phyloP scores from a whole-genome alignment of 92 coral and sea anemone genomes.

The Palythoa heliodiscus region DNA sequence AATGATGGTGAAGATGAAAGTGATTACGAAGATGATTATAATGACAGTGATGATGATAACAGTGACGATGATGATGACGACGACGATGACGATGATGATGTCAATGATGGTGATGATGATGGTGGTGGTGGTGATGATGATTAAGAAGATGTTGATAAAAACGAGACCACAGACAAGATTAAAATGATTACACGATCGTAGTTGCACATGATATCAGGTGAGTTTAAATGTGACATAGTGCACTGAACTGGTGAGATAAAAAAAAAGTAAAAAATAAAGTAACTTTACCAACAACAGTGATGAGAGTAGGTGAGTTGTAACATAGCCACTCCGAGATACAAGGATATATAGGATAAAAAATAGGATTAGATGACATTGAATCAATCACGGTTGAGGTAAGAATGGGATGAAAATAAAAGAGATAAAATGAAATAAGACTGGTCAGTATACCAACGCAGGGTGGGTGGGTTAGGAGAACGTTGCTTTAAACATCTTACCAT shows the following conservation, averaged over 20 bases:
- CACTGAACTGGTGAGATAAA: not conserved
- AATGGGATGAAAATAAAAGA: not conserved
- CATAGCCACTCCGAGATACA: too few species aligned
- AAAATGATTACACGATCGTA: too few species aligned
- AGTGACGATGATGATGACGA: not conserved
- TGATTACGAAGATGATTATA: not conserved
- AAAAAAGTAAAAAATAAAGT: not conserved
- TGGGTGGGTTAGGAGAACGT: not conserved
- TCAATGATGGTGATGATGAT: not conserved
- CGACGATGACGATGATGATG: not conserved
- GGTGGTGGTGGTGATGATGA: not conserved
- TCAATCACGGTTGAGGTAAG: too few species aligned
- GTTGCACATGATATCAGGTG: too few species aligned
- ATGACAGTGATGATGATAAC: not conserved
- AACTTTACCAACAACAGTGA: too few species aligned
- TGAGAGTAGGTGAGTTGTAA: too few species aligned
- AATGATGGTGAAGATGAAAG: not conserved
- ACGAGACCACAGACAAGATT: too few species aligned
- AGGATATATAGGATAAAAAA: too few species aligned
- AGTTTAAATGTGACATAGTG: not conserved
- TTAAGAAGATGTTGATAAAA: not conserved
- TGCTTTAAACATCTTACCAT: conserved; percentile 47
- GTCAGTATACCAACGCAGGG: not conserved
- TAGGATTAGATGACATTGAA: too few species aligned
- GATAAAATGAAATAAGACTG: not conserved